Evolutionary conservation across 2,888 invertebrate species (phyloP), one percentile per base, ranked within the genome.

Genomic region (Cheilosia pagana): DNA sequence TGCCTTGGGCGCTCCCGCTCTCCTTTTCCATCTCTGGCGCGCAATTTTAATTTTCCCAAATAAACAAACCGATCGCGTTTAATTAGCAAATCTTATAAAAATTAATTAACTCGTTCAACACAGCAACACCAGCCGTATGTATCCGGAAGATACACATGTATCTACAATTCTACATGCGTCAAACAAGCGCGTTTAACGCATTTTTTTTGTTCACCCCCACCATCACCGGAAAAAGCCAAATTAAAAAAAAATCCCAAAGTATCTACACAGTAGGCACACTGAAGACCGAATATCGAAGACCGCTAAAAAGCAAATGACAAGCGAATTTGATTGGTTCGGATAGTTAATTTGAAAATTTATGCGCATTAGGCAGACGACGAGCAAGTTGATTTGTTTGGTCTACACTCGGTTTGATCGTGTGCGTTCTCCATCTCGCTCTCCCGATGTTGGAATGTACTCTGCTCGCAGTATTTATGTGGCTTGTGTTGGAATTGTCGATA

Each of bases 1-100:
- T 55, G 41, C 12, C n/a, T 19, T 1, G 35, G 35, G 35, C 12
- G 21, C 16, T 8, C 16, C 14, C 25, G 5, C 25, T n/a, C 12
- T 8, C 41, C 19, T n/a, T n/a, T 25, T 8, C 45, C 19, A n/a
- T 14, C 41, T 23, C 21, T 16, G 23, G 1, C 4, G 63, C 25
- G 55, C 45, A 41, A 55, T 59, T 79, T 81, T 76, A 72, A 81
- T 81, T 85, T 81, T 63, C 85, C 71, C 81, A 50, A 71, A 76
- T 85, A 85, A 85, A 85, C 85, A 85, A 78, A 76, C 70, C 67
- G 81, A 85, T 85, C 81, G 81, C 81, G 67, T 85, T 85, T 85
- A 81, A 85, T 85, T 81, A 81, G 81, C 81, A 71, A 85, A 76
- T 81, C 85, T 71, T 76, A 71, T 62, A 81, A n/a, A n/a, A n/a